These are phyloP conservation scores for Cremastinae sp. DNA, from an alignment of 2,888 invertebrate genomes.

Conservation along the genomic window DNA sequence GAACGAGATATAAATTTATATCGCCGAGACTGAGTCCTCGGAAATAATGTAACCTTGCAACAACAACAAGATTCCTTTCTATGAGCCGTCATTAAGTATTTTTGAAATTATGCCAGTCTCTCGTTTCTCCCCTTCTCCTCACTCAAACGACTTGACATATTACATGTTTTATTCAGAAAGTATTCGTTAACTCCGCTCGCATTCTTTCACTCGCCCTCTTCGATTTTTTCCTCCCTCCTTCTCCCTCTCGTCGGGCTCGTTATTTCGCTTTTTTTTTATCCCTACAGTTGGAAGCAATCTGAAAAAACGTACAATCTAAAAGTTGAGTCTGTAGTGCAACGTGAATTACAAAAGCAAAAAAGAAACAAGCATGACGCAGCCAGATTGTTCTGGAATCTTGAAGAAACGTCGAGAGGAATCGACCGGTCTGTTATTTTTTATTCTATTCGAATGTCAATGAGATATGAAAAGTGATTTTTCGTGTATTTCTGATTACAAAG, in stretches of 20 bases:
- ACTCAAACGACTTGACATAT: constrained; percentile 41
- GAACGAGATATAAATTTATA: constrained; percentile 14
- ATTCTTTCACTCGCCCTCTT: constrained; percentile 48
- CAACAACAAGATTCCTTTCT: constrained; percentile 29
- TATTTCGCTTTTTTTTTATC: no score
- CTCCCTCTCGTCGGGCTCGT: neutral
- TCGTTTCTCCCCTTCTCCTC: neutral
- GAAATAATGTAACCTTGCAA: constrained; percentile 17
- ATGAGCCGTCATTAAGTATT: constrained; percentile 58
- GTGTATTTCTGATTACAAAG: no score
- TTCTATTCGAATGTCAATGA: no score
- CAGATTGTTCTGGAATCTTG: no score
- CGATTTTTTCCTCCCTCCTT: constrained; percentile 13
- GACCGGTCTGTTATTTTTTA: no score
- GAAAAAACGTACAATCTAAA: no score
- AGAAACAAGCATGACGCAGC: no score
- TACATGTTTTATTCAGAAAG: constrained; percentile 61
- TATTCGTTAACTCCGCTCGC: constrained; percentile 59
- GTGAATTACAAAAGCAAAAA: no score
- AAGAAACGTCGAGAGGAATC: no score
- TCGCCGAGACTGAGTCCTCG: neutral
- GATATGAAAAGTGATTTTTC: no score
- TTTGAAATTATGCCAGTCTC: constrained; percentile 42
- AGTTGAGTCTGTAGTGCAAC: no score
- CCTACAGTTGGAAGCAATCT: no score